phyloP scores from a whole-genome alignment of 1,140 invertebrate species.

The Achatina immaculata region DNA sequence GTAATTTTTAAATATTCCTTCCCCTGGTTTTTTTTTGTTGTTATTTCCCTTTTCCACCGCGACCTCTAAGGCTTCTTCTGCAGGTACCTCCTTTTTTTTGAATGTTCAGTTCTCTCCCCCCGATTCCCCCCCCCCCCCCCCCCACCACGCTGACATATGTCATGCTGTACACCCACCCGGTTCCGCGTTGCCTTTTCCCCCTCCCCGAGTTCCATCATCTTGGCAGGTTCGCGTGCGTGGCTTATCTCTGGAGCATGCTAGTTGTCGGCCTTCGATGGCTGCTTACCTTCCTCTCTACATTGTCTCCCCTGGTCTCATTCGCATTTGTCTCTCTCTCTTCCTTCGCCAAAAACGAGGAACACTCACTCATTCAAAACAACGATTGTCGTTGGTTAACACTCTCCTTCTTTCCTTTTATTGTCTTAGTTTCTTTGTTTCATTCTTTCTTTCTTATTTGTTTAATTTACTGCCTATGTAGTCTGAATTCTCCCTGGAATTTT shows the following conservation, averaged over 20 bases:
- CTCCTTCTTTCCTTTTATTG: too few species aligned
- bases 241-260: background rate
- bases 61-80: background rate
- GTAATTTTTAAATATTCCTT: too few species aligned
- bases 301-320: background rate
- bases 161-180: too few species aligned
- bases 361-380: too few species aligned
- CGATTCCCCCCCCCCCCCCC: background rate
- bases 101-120: background rate
- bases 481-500: too few species aligned
- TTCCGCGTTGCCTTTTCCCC: background rate
- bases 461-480: too few species aligned
- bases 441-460: too few species aligned
- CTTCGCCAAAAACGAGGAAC: too few species aligned
- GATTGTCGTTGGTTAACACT: too few species aligned
- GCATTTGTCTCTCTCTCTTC: background rate
- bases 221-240: background rate
- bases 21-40: too few species aligned
- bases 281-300: background rate
- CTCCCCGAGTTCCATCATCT: background rate
- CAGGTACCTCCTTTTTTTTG: background rate
- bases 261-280: background rate
- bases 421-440: too few species aligned
- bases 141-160: background rate
- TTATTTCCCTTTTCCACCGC: background rate